Evolutionary conservation across 2,888 invertebrate species (phyloP), one percentile per base, ranked within the genome.

Genomic region (Napeogenes inachia): DNA sequence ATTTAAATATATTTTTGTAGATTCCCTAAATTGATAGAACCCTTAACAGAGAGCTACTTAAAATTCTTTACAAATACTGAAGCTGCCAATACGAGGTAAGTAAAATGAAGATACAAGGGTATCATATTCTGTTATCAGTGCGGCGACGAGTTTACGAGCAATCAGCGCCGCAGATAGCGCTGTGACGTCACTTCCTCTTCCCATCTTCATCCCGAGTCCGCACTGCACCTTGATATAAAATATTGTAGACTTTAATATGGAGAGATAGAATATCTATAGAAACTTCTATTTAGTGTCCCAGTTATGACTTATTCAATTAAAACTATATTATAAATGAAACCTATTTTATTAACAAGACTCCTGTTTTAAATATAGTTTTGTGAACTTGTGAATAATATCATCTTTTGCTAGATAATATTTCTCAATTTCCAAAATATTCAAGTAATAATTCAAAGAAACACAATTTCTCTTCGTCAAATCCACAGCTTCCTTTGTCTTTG

Each of bases 401-500:
- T 13, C 21, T 47, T n/a, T n/a, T 47, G 21, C 12, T 30, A 50
- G 10, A 21, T 21, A 30, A 13, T 50, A 30, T 50, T 30, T 10
- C 8, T 2, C 8, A 10, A 21, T 8, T 57, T 59, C 32, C 35
- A 45, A 46, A 45, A 62, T 60, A 56, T 56, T 46, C 64, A 59
- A 63, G 67, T 73, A 75, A 79, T 78, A 79, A 61, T 64, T 61
- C 57, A 57, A 50, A 57, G 54, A 21, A 21, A 21, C 45, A 57
- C 56, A 78, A 80, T 79, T 79, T 79, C 69, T 75, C 72, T 69
- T 76, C 75, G 76, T 75, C 77, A 81, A 84, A 84, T 84, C 81
- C 78, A 75, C 70, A 69, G 75, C 77, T 81, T 80, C 79, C 78
- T 76, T 79, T 78, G 78, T 82, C 75, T 78, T 73, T 65, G 67